Conservation (phyloP, 64 coral and sea anemone species). For the Montipora foliosa region DNA sequence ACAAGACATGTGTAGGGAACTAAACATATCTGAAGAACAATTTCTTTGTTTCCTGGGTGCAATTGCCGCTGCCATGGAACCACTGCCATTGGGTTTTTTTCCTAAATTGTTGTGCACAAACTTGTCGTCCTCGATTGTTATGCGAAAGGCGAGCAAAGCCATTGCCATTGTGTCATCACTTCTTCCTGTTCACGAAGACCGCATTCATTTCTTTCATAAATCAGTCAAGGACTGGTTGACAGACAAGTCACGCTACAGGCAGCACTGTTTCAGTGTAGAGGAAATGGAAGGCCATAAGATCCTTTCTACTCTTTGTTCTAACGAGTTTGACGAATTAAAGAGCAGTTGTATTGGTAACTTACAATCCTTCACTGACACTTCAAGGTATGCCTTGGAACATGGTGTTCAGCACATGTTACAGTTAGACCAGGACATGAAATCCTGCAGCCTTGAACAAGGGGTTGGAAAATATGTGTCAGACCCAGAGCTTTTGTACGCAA, state of each 20-base stretch:
- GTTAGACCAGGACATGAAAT: background rate
- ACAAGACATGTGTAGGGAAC: background rate
- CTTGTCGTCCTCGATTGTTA: background rate
- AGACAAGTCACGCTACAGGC: background rate
- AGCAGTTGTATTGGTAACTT: background rate
- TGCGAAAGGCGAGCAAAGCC: background rate
- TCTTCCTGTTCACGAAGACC: constrained; percentile 8
- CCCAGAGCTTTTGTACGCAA: constrained; percentile 23
- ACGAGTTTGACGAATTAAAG: background rate
- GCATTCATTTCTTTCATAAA: constrained; percentile 25
- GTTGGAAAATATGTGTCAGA: background rate
- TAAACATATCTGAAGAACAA: background rate
- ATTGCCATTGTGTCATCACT: background rate
- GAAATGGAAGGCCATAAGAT: constrained; percentile 13
- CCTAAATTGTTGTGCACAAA: background rate
- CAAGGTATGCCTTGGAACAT: constrained; percentile 7
- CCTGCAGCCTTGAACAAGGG: background rate
- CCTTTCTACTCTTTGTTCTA: background rate
- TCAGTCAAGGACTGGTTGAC: constrained; percentile 28
- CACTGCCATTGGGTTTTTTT: background rate
- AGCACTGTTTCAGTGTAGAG: background rate
- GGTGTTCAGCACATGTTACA: background rate
- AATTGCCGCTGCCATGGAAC: background rate
- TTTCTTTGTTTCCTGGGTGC: background rate
- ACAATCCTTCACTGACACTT: background rate